Evolutionary conservation across 2,113 vertebrate species (phyloP), one percentile per base, ranked within the genome.

Genomic region (Patagioenas fasciata): DNA sequence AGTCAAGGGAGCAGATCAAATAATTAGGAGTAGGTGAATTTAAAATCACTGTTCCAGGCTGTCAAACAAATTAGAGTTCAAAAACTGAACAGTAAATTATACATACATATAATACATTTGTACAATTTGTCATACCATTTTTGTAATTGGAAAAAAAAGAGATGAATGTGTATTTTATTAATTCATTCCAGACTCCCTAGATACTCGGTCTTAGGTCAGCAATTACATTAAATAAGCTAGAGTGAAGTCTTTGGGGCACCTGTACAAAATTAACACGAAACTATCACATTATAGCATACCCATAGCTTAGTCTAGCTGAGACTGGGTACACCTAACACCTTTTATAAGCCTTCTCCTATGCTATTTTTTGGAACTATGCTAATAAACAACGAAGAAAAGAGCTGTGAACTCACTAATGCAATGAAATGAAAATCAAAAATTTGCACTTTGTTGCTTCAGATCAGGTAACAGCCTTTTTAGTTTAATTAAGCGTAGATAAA

Each of bases 41-140:
- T 69, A 87, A 92, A 94, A 95, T 75, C 51, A 77, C 75, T 81
- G 69, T 92, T 89, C 61, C 44, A 44, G 47, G 50, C 42, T 88
- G 80, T 65, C 73, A 92, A 87, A 84, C 25, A 84, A 24, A 88
- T 88, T 78, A 78, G 29, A 56, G 16, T 89, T 91, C 84, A 84
- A 91, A 93, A 91, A 65, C 34, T 53, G 83, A 92, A 61, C 4
- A 54, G 32, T 87, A 89, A 95, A 91, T 89, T 92, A 87, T 79
- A 81, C 23, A 42, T 84, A 54, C 3, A 1, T 62, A 57, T 74
- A 77, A 80, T 85, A 73, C 31, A 64, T 66, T 53, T 31, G 56
- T 78, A 81, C 5, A 71, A 61, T 53, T 91, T 79, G 32, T 75
- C 38, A 50, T 79, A 81, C 42, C 20, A 15, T 60, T 86, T 92